phyloP scores from a whole-genome alignment of 2,797 vertebrate genomes.

The Etheostoma nigrum region DNA sequence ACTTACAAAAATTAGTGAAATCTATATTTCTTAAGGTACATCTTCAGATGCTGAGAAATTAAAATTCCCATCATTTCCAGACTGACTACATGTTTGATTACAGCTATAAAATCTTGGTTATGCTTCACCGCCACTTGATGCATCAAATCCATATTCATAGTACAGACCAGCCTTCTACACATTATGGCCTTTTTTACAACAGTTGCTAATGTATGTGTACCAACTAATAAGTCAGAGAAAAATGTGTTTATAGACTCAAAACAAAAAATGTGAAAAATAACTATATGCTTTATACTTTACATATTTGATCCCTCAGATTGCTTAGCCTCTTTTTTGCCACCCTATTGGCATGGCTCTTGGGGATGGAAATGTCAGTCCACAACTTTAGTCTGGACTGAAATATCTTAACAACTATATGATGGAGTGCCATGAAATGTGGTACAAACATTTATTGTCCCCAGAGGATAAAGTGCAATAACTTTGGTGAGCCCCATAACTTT shows the following conservation, averaged over 20 bases:
- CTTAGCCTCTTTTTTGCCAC: slow-evolving; percentile 6
- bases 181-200: slow-evolving; percentile 25
- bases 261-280: neutral
- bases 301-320: slow-evolving; percentile 10
- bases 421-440: slow-evolving; percentile 29
- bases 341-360: neutral
- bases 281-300: neutral
- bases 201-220: slow-evolving; percentile 13
- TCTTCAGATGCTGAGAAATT: slow-evolving; percentile 53
- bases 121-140: slow-evolving; percentile 43
- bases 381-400: slow-evolving; percentile 7
- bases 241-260: slow-evolving; percentile 6
- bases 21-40: neutral
- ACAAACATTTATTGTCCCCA: slow-evolving; percentile 16
- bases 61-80: slow-evolving; percentile 55
- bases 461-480: slow-evolving; percentile 20
- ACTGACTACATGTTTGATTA: slow-evolving; percentile 66
- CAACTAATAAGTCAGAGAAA: slow-evolving; percentile 24
- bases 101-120: slow-evolving; percentile 60
- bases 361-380: slow-evolving; percentile 2
- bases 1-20: neutral
- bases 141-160: slow-evolving; percentile 57
- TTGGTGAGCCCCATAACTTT: slow-evolving; percentile 16
- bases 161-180: slow-evolving; percentile 35
- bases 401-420: slow-evolving; percentile 17